Percentiles rank a stretch among this genome's conserved stretches.
Conservation (phyloP, 1,140 invertebrate species). For the Trichomalopsis sarcophagae region DNA sequence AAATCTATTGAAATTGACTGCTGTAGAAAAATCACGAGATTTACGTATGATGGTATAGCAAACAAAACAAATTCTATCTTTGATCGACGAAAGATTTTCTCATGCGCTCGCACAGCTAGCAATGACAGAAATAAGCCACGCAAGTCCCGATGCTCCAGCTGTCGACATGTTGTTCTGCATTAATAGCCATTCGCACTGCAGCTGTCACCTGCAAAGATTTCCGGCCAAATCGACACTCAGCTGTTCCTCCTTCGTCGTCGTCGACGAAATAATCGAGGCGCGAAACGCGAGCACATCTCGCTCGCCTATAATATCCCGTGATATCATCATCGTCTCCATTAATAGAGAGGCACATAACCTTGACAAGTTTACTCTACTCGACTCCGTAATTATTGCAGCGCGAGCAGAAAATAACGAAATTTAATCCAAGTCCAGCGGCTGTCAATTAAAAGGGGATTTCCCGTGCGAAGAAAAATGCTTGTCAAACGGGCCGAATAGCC, state of each 20-base stretch:
- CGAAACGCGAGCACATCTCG: background rate
- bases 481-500: background rate
- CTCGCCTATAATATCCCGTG: no score
- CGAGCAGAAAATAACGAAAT: background rate
- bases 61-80: no score
- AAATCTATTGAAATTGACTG: no score
- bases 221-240: background rate
- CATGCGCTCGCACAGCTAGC: no score
- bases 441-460: constrained; percentile 33
- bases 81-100: no score
- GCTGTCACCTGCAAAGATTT: background rate
- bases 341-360: no score
- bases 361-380: no score
- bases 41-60: no score
- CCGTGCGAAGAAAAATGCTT: background rate
- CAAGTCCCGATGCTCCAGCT: background rate
- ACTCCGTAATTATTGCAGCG: background rate
- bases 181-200: background rate
- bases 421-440: background rate
- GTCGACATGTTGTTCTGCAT: background rate
- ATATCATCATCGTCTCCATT: no score
- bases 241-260: background rate
- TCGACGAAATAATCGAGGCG: constrained; percentile 5
- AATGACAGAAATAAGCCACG: no score
- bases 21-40: no score